Base-by-base conservation (phyloP, 2,113 vertebrate species). In the Equus quagga region DNA sequence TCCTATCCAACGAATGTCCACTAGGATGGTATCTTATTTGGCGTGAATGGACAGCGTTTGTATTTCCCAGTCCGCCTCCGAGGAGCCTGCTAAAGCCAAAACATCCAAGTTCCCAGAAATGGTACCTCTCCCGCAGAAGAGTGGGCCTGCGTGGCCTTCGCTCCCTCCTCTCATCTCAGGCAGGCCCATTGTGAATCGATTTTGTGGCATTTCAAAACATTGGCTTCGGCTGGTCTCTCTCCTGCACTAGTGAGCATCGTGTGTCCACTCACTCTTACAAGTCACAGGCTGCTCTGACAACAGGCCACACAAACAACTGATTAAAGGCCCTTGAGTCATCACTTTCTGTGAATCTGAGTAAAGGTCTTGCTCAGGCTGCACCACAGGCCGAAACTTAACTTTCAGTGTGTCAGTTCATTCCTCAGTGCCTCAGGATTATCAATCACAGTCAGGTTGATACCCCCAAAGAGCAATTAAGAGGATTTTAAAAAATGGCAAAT, bases 61-160 rank as follows among this genome's bases (percentile, higher is more conserved):
- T 76, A 72, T 83, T 65, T 90, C 41, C 80, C 31, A 81, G 60
- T 23, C 15, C 58, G 79, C 33, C 90, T 92, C 94, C 0, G 0
- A 92, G 65, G 69, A 89, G 60, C 28, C 73, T 97, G 54, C 90
- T 2, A 62, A 85, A 82, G 60, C 75, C 70, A 13, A 49, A 96
- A 84, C 62, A 82, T 69, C 41, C 80, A 62, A 58, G 46, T 70
- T 90, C 91, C 94, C 84, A 85, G 95, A 88, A 97, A 98, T 60
- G 65, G 5, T 54, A 21, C 75, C n/a, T 85, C 36, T 93, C 51
- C 96, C 67, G 49, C 46, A 86, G 64, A 80, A 96, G 88, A 87
- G 0, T 36, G 49, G 60, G 36, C 49, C 79, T 70, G 46, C 56
- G 33, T 4, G 0, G 18, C 44, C 82, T 36, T n/a, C 8, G n/a